phyloP scores from a whole-genome alignment of 92 coral and sea anemone genomes.

The Epizoanthus ramosus region DNA sequence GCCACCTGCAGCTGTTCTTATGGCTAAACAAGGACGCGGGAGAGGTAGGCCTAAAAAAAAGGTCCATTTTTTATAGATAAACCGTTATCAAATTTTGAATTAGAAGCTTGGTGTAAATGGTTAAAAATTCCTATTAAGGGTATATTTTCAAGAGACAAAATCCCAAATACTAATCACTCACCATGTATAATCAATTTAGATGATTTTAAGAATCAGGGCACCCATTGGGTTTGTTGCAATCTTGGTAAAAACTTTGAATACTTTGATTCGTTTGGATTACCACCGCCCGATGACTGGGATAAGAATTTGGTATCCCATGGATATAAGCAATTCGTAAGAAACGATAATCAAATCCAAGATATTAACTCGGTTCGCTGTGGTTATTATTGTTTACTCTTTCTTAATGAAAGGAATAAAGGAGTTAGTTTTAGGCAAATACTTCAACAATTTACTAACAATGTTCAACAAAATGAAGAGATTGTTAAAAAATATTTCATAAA shows the following conservation, averaged over 20 bases:
- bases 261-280: neutral
- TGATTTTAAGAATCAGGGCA: neutral
- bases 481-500: no score
- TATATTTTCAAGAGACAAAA: no score
- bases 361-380: neutral
- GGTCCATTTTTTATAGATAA: no score
- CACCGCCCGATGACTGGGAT: neutral
- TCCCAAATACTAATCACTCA: no score
- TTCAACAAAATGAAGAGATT: neutral
- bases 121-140: neutral
- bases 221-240: neutral
- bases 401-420: neutral
- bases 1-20: no score
- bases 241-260: neutral
- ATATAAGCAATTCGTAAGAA: neutral
- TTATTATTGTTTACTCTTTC: neutral
- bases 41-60: no score
- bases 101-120: neutral
- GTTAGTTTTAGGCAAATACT: neutral
- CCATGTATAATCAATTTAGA: no score
- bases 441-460: neutral
- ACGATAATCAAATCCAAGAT: neutral
- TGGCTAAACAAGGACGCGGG: no score
- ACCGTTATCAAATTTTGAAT: neutral
- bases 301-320: neutral